phyloP scores from a whole-genome alignment of 2,797 vertebrate species.

The Arvicola amphibius region DNA sequence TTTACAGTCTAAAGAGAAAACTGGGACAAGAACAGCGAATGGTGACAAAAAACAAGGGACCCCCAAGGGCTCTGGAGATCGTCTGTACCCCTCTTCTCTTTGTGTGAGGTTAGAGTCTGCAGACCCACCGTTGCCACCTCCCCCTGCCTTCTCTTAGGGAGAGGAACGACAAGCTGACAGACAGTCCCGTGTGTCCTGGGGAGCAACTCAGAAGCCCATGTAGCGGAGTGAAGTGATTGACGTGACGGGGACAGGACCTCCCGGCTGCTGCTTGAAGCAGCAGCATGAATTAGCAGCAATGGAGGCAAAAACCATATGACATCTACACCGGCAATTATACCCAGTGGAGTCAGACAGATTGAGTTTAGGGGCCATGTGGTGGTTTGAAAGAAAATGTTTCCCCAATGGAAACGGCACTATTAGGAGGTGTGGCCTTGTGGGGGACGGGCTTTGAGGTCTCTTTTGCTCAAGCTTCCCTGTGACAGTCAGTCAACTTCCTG shows the following conservation, averaged over 20 bases:
- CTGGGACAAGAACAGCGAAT: background rate
- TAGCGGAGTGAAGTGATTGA: background rate
- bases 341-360: rapidly evolving
- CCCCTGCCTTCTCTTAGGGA: background rate
- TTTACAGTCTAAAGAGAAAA: conserved; percentile 24
- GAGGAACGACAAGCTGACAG: rapidly evolving
- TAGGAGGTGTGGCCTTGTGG: background rate
- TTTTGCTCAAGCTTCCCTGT: background rate
- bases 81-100: background rate
- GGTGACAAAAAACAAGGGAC: background rate
- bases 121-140: background rate
- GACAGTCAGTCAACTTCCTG: background rate
- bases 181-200: background rate
- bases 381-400: background rate
- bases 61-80: background rate
- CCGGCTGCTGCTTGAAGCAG: background rate
- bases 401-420: background rate
- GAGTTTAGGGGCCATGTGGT: background rate
- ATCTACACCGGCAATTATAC: background rate
- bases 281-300: background rate
- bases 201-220: background rate
- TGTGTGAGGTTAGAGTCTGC: background rate
- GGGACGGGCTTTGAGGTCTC: background rate
- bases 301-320: background rate
- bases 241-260: background rate